Base-by-base conservation (phyloP, 2,113 vertebrate genomes). In the Elaphurus davidianus region DNA sequence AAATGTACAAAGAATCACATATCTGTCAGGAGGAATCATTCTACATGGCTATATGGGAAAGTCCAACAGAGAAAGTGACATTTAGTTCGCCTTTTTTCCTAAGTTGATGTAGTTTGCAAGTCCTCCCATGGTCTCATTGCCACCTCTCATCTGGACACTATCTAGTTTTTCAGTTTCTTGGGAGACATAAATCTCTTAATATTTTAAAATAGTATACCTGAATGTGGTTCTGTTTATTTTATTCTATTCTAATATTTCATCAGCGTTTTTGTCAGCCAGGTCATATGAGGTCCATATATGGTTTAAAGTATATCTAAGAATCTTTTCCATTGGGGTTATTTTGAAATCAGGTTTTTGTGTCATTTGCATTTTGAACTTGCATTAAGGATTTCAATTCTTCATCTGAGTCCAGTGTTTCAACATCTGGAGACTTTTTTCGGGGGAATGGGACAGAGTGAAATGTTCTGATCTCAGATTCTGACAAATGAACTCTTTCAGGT, bases 171-270 rank as follows among this genome's bases (percentile, higher is more conserved):
- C 89, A 67, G 67, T 83, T 71, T 95, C 60, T 17, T n/a, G n/a
- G 40, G 57, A 95, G 87, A 67, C 55, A 93, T 84, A 84, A 81
- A 84, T 95, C 55, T 60, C 25, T 36, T 67, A 95, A 71, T 67
- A 95, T 87, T 94, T 64, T 91, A 64, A 90, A 94, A 96, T 83
- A 95, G 33, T 71, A 52, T 74, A 62, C 36, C 59, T 71, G n/a
- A 96, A 83, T 50, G 19, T 91, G 90, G 79, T 43, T 96, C 25
- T 94, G 60, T 82, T 93, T 94, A 84, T 14, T 83, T 83, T 83
- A 36, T 27, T 36, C 52, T 83, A 83, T 83, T 36, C 52, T 87
- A 82, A 33, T 64, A 67, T 82, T 62, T 90, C 59, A 67, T 84
- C 71, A 54, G n/a, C 36, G 81, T 90, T 90, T 94, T 98, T 87